phyloP scores from a whole-genome alignment of 2,797 vertebrate species.

The Pangasius sanitwongsei region DNA sequence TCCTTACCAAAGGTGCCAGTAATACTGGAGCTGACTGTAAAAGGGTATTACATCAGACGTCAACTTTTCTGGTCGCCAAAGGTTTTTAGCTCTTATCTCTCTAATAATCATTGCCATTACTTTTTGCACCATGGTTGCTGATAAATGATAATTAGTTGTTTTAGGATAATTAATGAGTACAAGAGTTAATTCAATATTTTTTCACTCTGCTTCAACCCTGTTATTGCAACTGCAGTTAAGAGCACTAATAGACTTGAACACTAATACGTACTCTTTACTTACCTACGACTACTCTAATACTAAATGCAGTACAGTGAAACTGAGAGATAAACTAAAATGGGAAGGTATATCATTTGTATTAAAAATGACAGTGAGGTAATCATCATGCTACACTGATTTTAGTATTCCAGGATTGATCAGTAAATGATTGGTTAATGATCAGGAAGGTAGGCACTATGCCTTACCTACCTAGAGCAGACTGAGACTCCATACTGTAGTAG shows the following conservation, averaged over 20 bases:
- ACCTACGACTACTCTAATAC: not conserved
- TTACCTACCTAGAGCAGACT: conserved; percentile 80
- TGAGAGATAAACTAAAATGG: not conserved
- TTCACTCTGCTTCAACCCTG: not conserved
- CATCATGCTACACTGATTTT: conserved; percentile 12
- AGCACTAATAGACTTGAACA: not conserved
- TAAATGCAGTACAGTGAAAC: not conserved
- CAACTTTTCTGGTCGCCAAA: not conserved
- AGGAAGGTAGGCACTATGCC: conserved; percentile 62
- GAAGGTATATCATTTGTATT: conserved; percentile 6
- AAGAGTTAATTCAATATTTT: not conserved
- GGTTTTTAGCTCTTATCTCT: not conserved
- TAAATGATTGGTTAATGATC: conserved; percentile 44
- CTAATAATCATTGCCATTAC: not conserved
- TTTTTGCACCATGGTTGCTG: not conserved
- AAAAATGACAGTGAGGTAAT: conserved; percentile 11
- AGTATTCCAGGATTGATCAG: conserved; percentile 33
- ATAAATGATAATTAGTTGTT: not conserved
- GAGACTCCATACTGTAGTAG: conserved; percentile 76
- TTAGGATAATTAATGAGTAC: not conserved
- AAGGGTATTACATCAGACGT: not conserved
- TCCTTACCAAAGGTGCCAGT: not conserved
- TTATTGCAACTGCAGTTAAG: not conserved
- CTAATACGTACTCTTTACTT: not conserved
- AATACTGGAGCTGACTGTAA: not conserved